phyloP scores from a whole-genome alignment of 2,113 vertebrate genomes.

The Corydoras maculifer region DNA sequence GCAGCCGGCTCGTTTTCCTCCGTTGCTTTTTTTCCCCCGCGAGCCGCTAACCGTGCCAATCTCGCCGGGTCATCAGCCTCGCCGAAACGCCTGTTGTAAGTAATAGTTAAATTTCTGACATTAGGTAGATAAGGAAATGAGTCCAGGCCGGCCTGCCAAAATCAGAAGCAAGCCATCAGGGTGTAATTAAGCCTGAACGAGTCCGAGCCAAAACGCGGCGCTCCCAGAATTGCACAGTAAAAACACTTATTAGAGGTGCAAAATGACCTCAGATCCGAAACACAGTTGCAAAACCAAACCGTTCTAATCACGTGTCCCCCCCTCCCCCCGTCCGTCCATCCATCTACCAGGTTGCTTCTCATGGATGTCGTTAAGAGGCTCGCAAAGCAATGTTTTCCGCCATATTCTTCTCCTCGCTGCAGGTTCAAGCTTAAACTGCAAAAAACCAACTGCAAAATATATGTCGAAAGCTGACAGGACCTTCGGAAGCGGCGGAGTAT shows the following conservation, averaged over 20 bases:
- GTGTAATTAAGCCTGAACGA: slow-evolving; percentile 37
- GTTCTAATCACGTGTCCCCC: not conserved
- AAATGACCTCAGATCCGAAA: slow-evolving; percentile 15
- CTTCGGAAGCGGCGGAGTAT: slow-evolving; percentile 44
- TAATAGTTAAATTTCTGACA: slow-evolving; percentile 77
- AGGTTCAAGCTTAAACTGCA: slow-evolving; percentile 25
- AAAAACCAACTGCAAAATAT: slow-evolving; percentile 29
- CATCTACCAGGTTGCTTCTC: not conserved
- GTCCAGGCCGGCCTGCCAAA: slow-evolving; percentile 73
- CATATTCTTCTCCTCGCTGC: not conserved
- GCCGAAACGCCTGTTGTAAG: slow-evolving; percentile 77
- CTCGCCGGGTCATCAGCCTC: slow-evolving; percentile 65
- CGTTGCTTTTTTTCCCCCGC: slow-evolving; percentile 7
- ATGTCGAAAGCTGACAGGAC: slow-evolving; percentile 38
- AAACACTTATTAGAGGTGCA: slow-evolving; percentile 20
- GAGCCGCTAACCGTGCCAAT: slow-evolving; percentile 19
- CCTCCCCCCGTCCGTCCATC: not conserved
- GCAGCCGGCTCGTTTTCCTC: slow-evolving; percentile 11
- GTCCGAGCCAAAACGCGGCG: slow-evolving; percentile 23
- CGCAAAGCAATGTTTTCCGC: too few relatives aligned
- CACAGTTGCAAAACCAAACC: slow-evolving; percentile 13
- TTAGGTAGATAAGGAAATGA: slow-evolving; percentile 82
- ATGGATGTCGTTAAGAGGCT: too few relatives aligned
- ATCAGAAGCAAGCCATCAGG: slow-evolving; percentile 69
- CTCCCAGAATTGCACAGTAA: slow-evolving; percentile 5